phyloP scores from a whole-genome alignment of 2,797 vertebrate genomes.

The Enteromius fasciolatus region DNA sequence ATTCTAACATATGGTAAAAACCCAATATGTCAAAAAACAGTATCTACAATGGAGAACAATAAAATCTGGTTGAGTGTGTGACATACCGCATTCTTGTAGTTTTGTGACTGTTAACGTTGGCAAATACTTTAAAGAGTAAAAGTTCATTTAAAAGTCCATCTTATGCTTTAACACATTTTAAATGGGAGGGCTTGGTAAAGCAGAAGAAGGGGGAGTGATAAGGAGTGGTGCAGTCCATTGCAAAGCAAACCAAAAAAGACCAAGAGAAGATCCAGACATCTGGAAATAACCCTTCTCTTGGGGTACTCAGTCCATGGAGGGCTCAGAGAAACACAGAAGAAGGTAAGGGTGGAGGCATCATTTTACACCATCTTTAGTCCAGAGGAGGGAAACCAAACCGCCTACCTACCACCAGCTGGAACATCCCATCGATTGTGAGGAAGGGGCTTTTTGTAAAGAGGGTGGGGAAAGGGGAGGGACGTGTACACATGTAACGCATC shows the following conservation, averaged over 20 bases:
- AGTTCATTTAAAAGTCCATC: constrained; percentile 96
- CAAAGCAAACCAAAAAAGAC: constrained; percentile 69
- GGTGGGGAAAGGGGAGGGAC: constrained; percentile 41
- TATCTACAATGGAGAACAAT: constrained; percentile 81
- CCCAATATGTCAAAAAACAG: constrained; percentile 70
- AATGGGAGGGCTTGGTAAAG: constrained; percentile 83
- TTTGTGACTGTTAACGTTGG: constrained; percentile 91
- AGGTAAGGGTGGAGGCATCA: constrained; percentile 74
- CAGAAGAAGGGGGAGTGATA: constrained; percentile 75
- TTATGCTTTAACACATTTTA: constrained; percentile 87
- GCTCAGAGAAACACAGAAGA: constrained; percentile 60
- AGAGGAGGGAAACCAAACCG: constrained; percentile 64
- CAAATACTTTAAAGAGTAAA: constrained; percentile 91
- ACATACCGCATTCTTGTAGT: constrained; percentile 99
- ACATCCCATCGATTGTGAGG: constrained; percentile 69
- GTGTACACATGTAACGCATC: constrained; percentile 73
- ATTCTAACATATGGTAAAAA: constrained; percentile 52
- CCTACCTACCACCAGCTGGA: constrained; percentile 86
- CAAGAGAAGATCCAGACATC: constrained; percentile 63
- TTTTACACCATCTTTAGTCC: constrained; percentile 83
- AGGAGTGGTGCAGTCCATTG: constrained; percentile 77
- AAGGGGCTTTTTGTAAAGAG: constrained; percentile 72
- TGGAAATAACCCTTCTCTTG: constrained; percentile 77
- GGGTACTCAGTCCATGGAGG: constrained; percentile 91
- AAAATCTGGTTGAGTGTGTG: constrained; percentile 90